Evolutionary conservation across 2,113 vertebrate genomes (phyloP), one percentile per base, ranked within the genome.

Genomic region (Laterallus jamaicensis): DNA sequence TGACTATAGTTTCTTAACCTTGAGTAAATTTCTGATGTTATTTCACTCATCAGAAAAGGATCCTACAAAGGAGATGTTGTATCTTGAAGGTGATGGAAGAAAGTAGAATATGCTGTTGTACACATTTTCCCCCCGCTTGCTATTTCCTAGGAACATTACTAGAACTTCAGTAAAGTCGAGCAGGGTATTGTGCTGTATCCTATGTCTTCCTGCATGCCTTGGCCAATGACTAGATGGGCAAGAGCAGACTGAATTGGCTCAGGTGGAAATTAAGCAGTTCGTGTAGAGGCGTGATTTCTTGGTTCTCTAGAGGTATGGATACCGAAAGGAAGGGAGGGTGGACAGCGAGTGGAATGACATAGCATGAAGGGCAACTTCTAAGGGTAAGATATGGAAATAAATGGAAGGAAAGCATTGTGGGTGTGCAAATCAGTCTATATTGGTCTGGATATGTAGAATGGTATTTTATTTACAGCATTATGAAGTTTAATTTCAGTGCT

Each of bases 51-150:
- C 70, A 74, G 50, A 17, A 84, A 87, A 77, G 13, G 12, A 69
- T 77, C 15, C 3, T 86, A 35, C 55, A 32, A 55, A 77, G 24
- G 22, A 68, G 9, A 50, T 22, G 35, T 49, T 66, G 24, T 17
- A 25, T 49, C 32, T 82, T 64, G 25, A 81, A 62, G 28, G 28
- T 64, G 10, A 82, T 76, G 54, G 24, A 76, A 16, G 78, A 77
- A 91, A 79, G 31, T 12, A 76, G 14, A 28, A 35, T 67, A 11
- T 29, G 54, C 7, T 4, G 70, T 59, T 28, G 22, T 26, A 54
- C 5, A 9, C n/a, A 22, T 6, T 37, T 50, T 49, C 21, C 59
- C 1, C 15, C 32, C 15, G 0, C 13, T 32, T 66, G 17, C 1
- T 54, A 9, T 58, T 88, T 76, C 24, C 47, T 32, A 32, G 62